Conservation (phyloP, 2,113 vertebrate genomes). For the Cyphomyrus discorhynchus region DNA sequence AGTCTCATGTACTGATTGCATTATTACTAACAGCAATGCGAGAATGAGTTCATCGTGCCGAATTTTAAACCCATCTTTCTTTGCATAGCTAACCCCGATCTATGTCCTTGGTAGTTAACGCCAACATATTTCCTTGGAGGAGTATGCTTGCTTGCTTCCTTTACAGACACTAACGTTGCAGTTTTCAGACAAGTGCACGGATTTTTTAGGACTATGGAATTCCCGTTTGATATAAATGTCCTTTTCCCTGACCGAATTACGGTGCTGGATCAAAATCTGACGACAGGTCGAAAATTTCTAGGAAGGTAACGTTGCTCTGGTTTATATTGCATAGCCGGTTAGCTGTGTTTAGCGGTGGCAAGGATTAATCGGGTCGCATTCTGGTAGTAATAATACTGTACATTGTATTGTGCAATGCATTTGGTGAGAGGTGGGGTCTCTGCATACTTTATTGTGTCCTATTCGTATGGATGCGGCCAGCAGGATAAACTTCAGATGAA, state of each 20-base stretch:
- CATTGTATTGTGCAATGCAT: slow-evolving; percentile 11
- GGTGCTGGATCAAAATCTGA: slow-evolving; percentile 55
- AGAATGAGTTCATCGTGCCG: neutral
- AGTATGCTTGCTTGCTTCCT: neutral
- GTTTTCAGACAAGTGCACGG: neutral
- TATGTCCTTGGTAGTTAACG: slow-evolving; percentile 5
- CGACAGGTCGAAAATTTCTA: slow-evolving; percentile 40
- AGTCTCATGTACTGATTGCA: neutral
- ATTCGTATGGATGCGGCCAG: neutral
- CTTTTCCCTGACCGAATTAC: slow-evolving; percentile 58
- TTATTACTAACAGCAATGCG: neutral
- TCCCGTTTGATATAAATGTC: slow-evolving; percentile 56
- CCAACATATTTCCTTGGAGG: slow-evolving; percentile 1
- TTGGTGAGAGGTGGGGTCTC: neutral
- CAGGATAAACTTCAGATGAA: neutral
- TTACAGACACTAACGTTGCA: neutral
- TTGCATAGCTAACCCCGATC: neutral
- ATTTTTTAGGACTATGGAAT: slow-evolving; percentile 47
- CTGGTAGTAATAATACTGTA: neutral
- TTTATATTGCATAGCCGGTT: neutral
- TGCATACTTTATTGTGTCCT: neutral
- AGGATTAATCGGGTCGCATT: neutral
- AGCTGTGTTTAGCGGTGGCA: neutral
- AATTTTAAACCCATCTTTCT: neutral
- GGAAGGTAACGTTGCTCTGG: slow-evolving; percentile 45